phyloP scores from a whole-genome alignment of 2,888 invertebrate genomes.

The Leptinotarsa rubiginosa region DNA sequence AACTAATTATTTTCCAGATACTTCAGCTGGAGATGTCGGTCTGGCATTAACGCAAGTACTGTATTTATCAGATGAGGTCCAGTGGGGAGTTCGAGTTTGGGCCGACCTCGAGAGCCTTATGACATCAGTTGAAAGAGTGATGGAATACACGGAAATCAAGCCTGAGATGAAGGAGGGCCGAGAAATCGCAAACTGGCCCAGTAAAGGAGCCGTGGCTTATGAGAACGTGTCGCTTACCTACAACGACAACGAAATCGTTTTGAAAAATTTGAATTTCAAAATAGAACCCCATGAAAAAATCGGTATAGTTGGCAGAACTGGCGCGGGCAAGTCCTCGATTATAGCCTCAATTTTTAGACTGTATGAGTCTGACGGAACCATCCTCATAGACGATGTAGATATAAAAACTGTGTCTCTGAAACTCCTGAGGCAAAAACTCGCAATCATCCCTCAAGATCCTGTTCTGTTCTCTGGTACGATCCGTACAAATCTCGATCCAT shows the following conservation, averaged over 20 bases:
- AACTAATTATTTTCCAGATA: constrained; percentile 45
- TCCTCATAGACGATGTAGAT: constrained; percentile 83
- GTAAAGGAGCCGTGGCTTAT: constrained; percentile 76
- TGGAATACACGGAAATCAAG: constrained; percentile 60
- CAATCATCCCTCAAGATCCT: constrained; percentile 56
- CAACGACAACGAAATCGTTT: constrained; percentile 76
- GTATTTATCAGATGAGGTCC: constrained; percentile 76
- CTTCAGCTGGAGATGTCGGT: constrained; percentile 53
- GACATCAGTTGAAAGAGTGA: constrained; percentile 88
- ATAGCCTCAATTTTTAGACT: constrained; percentile 84
- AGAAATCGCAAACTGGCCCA: constrained; percentile 76
- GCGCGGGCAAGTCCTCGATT: constrained; percentile 84
- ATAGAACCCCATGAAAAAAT: constrained; percentile 73
- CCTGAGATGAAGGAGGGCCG: constrained; percentile 21
- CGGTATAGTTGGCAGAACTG: constrained; percentile 70
- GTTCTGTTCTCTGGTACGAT: constrained; percentile 68
- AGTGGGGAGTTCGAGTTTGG: constrained; percentile 81
- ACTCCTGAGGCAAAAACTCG: constrained; percentile 78
- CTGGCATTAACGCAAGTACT: constrained; percentile 85
- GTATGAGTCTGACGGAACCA: constrained; percentile 79
- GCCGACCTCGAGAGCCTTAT: constrained; percentile 84
- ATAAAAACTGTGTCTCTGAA: constrained; percentile 77
- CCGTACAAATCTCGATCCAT: constrained; percentile 89
- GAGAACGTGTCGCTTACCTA: constrained; percentile 79
- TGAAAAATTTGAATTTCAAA: constrained; percentile 76